Base-by-base conservation (phyloP, 2,888 invertebrate genomes). In the Hyalella azteca region DNA sequence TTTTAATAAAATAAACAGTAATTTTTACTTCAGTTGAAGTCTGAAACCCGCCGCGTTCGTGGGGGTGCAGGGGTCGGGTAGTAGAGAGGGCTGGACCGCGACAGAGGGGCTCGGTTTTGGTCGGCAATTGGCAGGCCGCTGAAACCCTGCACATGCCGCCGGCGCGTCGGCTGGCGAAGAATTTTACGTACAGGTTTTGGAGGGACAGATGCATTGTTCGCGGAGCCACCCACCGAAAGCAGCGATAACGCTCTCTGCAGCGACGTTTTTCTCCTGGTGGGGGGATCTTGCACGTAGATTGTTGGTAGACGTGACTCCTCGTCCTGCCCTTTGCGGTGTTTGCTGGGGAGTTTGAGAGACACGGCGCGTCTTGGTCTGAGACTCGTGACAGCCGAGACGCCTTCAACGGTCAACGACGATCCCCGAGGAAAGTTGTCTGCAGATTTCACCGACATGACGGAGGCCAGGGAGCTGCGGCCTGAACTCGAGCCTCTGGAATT, bases 281-380 rank as follows among this genome's bases (percentile, higher is more conserved):
- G 82, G 0, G 80, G 80, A 48, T 82, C 82, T n/a, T 82, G 78
- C 41, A 82, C 79, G 77, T 82, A 82, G 49, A 82, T 82, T 45
- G 82, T 82, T 19, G 82, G 82, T 15, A 82, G 82, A 36, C 80
- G 78, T 40, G 82, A 80, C 73, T 82, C 82, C 2, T 49, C 50
- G 9, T 82, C 82, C 29, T 78, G 78, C 2, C 77, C 26, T 48
- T 80, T 49, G 54, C 79, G 60, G 49, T 82, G 80, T 7, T 80
- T 80, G 45, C 79, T 78, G n/a, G 82, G 82, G n/a, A 82, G 79
- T 7, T 79, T 49, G 4, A 82, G 77, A 13, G 82, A 82, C 54
- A 82, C 82, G 3, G 82, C 77, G 7, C 82, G 66, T 7, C 82
- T 50, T 13, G 77, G 80, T 39, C 54, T 78, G 45, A 73, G 49